Evolutionary conservation across 2,113 vertebrate genomes (phyloP).

Genomic region (Fukomys damarensis): DNA sequence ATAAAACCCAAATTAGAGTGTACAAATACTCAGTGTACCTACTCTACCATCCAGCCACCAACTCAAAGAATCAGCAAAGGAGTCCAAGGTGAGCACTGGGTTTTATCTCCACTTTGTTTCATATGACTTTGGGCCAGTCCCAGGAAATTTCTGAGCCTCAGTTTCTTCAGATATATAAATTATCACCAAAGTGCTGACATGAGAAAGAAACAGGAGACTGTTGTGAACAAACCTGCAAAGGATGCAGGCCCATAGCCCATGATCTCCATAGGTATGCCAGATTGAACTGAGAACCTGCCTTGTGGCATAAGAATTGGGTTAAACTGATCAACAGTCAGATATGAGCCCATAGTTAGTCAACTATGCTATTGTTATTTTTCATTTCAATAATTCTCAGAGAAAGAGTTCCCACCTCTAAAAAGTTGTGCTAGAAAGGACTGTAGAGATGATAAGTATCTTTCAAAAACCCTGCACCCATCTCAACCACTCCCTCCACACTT

Average conservation of each 20-base stretch:
- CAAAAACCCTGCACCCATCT: not conserved
- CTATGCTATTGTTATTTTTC: not conserved
- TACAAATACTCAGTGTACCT: not conserved
- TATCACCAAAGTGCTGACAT: not conserved
- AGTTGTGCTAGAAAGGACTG: not conserved
- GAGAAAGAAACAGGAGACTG: not conserved
- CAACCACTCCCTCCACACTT: not conserved
- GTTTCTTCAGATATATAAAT: not conserved
- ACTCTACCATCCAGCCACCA: not conserved
- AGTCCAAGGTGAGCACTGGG: not conserved
- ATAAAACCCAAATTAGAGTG: not conserved
- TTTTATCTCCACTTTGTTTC: not conserved
- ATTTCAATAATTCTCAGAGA: not conserved
- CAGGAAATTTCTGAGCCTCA: not conserved
- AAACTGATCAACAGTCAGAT: not conserved
- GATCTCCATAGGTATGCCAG: not conserved
- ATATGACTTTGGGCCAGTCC: not conserved
- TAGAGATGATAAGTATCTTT: slow-evolving; percentile 35
- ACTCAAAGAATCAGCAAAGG: not conserved
- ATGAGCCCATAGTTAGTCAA: not conserved
- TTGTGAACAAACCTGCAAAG: not conserved
- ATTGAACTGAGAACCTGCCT: not conserved
- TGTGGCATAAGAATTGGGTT: not conserved
- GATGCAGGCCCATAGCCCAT: not conserved
- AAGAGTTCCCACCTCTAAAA: not conserved